Conservation (phyloP, 1,140 invertebrate genomes). For the Pantala flavescens region DNA sequence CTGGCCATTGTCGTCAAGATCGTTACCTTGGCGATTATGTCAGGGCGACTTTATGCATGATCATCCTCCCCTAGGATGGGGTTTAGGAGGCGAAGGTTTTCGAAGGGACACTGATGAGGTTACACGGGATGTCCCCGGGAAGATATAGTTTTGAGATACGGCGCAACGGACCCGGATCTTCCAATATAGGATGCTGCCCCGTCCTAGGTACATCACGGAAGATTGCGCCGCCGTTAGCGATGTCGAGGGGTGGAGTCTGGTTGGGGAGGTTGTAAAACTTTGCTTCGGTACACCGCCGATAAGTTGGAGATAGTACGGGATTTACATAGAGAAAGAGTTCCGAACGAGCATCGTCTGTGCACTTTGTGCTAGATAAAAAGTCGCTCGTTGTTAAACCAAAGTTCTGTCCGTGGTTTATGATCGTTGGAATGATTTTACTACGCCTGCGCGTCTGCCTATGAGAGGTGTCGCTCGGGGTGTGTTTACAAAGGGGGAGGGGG, state of each 20-base stretch:
- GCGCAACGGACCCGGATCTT: background rate
- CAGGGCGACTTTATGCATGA: constrained; percentile 8
- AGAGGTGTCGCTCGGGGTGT: background rate
- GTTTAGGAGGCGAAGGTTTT: background rate
- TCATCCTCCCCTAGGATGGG: background rate
- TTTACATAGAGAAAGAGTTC: background rate
- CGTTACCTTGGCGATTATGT: constrained; percentile 8
- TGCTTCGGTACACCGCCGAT: background rate
- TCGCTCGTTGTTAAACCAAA: no score
- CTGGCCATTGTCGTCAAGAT: background rate
- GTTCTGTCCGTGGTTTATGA: no score
- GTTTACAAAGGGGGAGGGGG: background rate
- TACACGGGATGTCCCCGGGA: background rate
- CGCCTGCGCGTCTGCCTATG: background rate
- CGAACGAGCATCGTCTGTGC: background rate
- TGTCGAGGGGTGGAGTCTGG: background rate
- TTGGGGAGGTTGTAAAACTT: background rate
- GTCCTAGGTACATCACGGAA: background rate
- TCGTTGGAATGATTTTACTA: no score
- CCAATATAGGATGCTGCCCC: background rate
- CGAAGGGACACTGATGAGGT: background rate
- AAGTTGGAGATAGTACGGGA: background rate
- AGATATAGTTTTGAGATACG: constrained; percentile 1
- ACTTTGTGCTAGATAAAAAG: no score
- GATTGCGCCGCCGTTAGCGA: background rate